Percentiles rank a stretch among this genome's conserved stretches.
phyloP scores from a whole-genome alignment of 1,140 invertebrate genomes.

The Drosophila nasuta region DNA sequence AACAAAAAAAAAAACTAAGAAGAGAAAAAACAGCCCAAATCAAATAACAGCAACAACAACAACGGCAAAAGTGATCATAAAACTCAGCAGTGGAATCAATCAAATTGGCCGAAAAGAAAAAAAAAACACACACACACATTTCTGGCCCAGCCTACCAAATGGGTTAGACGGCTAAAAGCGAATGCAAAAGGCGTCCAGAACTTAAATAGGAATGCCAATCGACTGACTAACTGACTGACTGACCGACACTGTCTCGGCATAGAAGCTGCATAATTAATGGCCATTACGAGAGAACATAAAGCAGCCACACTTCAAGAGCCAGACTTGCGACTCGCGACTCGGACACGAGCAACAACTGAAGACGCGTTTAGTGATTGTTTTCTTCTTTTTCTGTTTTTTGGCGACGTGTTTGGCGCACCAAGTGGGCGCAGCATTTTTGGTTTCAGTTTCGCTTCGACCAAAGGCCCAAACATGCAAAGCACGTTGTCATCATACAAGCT shows the following conservation, averaged over 20 bases:
- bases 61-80: slow-evolving; percentile 3
- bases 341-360: slow-evolving; percentile 5
- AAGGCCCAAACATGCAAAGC: slow-evolving; percentile 60
- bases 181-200: slow-evolving; percentile 56
- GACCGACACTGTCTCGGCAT: slow-evolving; percentile 12
- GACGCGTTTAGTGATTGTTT: slow-evolving; percentile 28
- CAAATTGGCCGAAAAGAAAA: slow-evolving; percentile 45
- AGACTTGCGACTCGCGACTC: slow-evolving; percentile 11
- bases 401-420: slow-evolving; percentile 76
- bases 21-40: slow-evolving; percentile 9
- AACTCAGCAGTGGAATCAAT: slow-evolving; percentile 53
- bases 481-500: slow-evolving; percentile 39
- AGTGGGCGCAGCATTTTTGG: slow-evolving; percentile 54
- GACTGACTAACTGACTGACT: background rate
- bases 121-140: slow-evolving; percentile 4
- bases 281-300: slow-evolving; percentile 28
- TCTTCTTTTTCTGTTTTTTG: slow-evolving; percentile 13
- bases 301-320: slow-evolving; percentile 36
- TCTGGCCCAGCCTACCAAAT: slow-evolving; percentile 48
- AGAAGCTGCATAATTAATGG: slow-evolving; percentile 53
- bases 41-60: background rate
- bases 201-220: slow-evolving; percentile 25
- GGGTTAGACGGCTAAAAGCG: slow-evolving; percentile 27
- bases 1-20: too few species aligned
- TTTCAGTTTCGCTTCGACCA: slow-evolving; percentile 27